These are phyloP conservation scores for Agonopterix heracliana DNA, from an alignment of 2,888 invertebrate species.

Conservation along the genomic window DNA sequence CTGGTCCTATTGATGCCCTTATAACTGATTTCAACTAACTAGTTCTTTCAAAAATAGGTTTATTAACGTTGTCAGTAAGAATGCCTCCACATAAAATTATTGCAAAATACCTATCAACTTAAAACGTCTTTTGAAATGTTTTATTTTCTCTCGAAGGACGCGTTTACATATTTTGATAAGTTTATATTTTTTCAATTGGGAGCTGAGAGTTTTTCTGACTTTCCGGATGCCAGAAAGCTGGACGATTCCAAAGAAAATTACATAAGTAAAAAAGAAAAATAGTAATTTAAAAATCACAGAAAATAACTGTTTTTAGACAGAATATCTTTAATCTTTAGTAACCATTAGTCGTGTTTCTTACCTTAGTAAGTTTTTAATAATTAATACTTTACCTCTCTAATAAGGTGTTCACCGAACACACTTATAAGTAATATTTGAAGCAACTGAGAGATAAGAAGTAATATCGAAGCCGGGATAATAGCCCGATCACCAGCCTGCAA, in stretches of 20 bases:
- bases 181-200: no score
- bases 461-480: slow-evolving; percentile 16
- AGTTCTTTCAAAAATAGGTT: no score
- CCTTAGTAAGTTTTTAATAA: background rate
- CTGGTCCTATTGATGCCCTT: background rate
- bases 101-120: no score
- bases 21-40: no score
- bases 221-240: background rate
- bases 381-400: slow-evolving; percentile 15
- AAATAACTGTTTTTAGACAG: background rate
- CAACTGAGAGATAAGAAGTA: slow-evolving; percentile 21
- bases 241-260: background rate
- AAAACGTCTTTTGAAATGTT: no score
- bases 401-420: slow-evolving; percentile 24
- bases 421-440: slow-evolving; percentile 27
- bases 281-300: background rate
- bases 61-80: no score
- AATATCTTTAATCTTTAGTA: background rate
- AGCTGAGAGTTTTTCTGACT: no score
- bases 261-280: background rate
- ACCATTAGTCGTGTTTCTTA: background rate
- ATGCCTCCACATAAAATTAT: no score
- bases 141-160: no score
- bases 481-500: slow-evolving; percentile 10
- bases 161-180: no score